phyloP scores from a whole-genome alignment of 2,113 vertebrate genomes.

The Eptesicus fuscus region DNA sequence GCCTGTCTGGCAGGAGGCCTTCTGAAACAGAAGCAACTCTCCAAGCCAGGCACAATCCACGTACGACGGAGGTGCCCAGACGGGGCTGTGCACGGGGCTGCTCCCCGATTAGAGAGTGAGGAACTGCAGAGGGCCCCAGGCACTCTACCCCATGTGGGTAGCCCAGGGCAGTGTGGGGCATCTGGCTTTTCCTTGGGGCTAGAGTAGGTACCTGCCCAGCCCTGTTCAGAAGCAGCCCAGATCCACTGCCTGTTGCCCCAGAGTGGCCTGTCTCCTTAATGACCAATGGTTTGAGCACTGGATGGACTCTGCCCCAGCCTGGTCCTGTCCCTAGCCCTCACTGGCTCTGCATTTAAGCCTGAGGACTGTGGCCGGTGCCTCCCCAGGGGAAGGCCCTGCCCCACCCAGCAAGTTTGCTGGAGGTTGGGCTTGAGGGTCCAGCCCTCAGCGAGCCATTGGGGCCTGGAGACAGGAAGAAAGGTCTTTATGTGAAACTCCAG shows the following conservation, averaged over 20 bases:
- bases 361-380: neutral
- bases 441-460: neutral
- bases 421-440: neutral
- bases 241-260: neutral
- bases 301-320: neutral
- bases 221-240: neutral
- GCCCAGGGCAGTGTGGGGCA: neutral
- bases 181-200: neutral
- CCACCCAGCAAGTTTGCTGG: neutral
- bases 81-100: no score
- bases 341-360: neutral
- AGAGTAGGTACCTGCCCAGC: neutral
- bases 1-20: neutral
- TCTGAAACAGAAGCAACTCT: neutral
- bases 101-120: neutral
- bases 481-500: neutral
- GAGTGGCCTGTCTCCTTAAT: neutral
- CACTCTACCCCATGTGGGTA: neutral
- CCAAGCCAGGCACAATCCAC: neutral
- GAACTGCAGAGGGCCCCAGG: neutral
- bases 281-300: neutral
- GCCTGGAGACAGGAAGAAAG: neutral
- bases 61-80: neutral
- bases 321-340: neutral
- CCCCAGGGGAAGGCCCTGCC: neutral